Percentiles rank a stretch among this genome's conserved stretches.
Conservation (phyloP, 2,888 invertebrate genomes). For the Drosophila anomelani region DNA sequence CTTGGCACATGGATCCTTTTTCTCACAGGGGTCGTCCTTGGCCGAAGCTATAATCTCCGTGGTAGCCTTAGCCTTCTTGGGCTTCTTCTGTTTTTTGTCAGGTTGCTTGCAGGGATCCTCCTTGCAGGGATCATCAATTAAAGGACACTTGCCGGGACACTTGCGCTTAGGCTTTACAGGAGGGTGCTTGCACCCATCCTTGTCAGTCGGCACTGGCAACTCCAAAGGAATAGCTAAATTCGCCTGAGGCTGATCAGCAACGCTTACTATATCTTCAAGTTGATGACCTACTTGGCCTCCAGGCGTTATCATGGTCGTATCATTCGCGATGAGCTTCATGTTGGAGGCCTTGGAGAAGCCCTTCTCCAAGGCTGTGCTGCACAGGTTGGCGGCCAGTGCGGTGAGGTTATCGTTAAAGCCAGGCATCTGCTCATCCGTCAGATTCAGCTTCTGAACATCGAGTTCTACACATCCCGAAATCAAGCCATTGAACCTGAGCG, state of each 20-base stretch:
- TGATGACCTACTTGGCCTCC: not conserved
- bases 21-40: not conserved
- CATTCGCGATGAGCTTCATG: slow-evolving; percentile 9
- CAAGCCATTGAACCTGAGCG: slow-evolving; percentile 74
- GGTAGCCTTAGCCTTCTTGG: slow-evolving; percentile 17
- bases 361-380: slow-evolving; percentile 71
- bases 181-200: slow-evolving; percentile 67
- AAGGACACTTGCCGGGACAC: slow-evolving; percentile 62
- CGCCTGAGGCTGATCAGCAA: slow-evolving; percentile 3
- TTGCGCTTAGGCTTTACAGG: slow-evolving; percentile 66
- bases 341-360: slow-evolving; percentile 54
- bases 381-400: slow-evolving; percentile 76
- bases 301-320: not conserved
- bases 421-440: slow-evolving; percentile 56
- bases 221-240: not conserved
- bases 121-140: slow-evolving; percentile 62
- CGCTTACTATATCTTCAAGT: too few relatives aligned
- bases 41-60: slow-evolving; percentile 34
- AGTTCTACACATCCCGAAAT: slow-evolving; percentile 72
- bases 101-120: slow-evolving; percentile 53
- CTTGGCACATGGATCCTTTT: slow-evolving; percentile 22
- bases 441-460: slow-evolving; percentile 66
- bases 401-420: slow-evolving; percentile 76
- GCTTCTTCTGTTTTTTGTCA: slow-evolving; percentile 10
- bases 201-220: slow-evolving; percentile 43